Conservation (phyloP, 1,140 invertebrate genomes). For the Phocides pigmalion region DNA sequence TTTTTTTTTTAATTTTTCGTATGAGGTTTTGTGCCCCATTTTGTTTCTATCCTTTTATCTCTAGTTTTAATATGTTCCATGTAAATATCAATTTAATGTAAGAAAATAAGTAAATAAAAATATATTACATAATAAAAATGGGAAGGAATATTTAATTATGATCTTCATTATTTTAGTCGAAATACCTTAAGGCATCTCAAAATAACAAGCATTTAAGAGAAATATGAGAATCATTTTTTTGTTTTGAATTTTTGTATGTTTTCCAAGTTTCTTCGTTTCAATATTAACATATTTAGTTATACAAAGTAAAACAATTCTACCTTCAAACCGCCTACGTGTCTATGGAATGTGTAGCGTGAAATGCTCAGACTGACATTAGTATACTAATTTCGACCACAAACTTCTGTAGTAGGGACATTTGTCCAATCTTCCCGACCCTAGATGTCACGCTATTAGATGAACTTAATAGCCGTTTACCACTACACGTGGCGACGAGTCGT, state of each 20-base stretch:
- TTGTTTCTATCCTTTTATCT: no score
- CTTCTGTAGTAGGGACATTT: constrained; percentile 17
- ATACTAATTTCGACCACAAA: constrained; percentile 30
- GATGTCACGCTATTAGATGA: constrained; percentile 29
- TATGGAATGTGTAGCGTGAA: constrained; percentile 7
- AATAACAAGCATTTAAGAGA: no score
- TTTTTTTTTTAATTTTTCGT: background rate
- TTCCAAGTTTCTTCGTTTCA: background rate
- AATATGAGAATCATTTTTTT: no score
- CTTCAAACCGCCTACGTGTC: constrained; percentile 2
- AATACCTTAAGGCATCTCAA: no score
- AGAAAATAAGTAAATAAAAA: no score
- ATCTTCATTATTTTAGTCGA: no score
- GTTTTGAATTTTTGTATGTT: background rate
- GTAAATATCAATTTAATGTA: no score
- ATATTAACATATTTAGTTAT: background rate
- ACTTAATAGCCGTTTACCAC: constrained; percentile 25
- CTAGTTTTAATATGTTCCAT: no score
- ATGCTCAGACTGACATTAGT: constrained; percentile 7
- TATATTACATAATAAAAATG: no score
- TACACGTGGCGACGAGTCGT: constrained; percentile 26
- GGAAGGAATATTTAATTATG: no score
- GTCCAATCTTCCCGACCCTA: constrained; percentile 22
- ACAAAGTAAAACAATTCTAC: constrained; percentile 6
- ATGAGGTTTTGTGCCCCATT: no score